Evolutionary conservation across 1,140 invertebrate species (phyloP).

Genomic region (Euschistus heros): DNA sequence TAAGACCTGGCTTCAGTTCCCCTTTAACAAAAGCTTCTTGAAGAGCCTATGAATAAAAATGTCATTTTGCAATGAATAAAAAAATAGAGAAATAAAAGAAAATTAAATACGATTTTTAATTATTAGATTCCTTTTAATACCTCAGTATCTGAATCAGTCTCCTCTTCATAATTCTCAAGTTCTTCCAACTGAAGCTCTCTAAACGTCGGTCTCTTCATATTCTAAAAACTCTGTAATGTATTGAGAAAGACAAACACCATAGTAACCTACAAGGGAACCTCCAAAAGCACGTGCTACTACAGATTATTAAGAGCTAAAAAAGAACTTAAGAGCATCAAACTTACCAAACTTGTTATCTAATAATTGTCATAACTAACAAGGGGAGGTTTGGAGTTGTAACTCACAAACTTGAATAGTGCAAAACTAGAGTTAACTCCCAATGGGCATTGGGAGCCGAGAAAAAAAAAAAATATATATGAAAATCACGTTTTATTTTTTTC

Average conservation of each 20-base stretch:
- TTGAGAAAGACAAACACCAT: background rate
- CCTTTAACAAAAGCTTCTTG: constrained; percentile 75
- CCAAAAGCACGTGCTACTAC: background rate
- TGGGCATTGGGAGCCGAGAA: too few relatives aligned
- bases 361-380: too few relatives aligned
- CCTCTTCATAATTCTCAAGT: constrained; percentile 12
- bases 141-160: constrained; percentile 25
- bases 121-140: background rate
- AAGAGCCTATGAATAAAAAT: constrained; percentile 44
- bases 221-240: background rate
- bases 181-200: constrained; percentile 6
- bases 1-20: constrained; percentile 70
- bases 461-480: too few relatives aligned
- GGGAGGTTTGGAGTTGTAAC: too few relatives aligned
- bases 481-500: too few relatives aligned
- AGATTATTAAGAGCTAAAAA: too few relatives aligned
- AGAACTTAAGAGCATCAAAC: too few relatives aligned
- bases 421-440: too few relatives aligned
- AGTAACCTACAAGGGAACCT: background rate
- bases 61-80: background rate
- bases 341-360: too few relatives aligned
- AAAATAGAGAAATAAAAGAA: too few relatives aligned
- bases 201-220: background rate
- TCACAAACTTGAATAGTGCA: too few relatives aligned
- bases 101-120: too few relatives aligned